These are phyloP conservation scores for Ectemnius lituratus DNA, from an alignment of 2,888 invertebrate species.

Conservation along the genomic window DNA sequence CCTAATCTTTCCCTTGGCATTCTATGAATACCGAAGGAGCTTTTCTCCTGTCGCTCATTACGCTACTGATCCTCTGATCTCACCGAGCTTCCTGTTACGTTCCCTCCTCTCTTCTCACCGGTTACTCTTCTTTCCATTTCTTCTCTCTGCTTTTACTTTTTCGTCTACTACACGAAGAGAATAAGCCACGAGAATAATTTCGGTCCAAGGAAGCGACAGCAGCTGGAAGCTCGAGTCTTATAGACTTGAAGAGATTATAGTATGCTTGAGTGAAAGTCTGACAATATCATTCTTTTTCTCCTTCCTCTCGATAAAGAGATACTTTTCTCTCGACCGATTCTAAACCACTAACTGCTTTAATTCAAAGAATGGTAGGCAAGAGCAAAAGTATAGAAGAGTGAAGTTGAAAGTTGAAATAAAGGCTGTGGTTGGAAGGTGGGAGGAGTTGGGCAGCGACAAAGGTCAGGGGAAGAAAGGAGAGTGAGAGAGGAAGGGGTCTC, in stretches of 20 bases:
- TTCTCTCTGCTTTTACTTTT: too few species aligned
- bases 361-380: too few species aligned
- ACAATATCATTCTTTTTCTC: too few species aligned
- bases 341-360: too few species aligned
- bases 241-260: too few species aligned
- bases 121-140: neutral
- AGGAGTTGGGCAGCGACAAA: neutral
- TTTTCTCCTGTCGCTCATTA: constrained; percentile 44
- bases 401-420: neutral
- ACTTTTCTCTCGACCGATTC: too few species aligned
- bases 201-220: too few species aligned
- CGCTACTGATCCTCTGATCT: constrained; percentile 27
- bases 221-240: too few species aligned
- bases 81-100: neutral
- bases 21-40: constrained; percentile 46
- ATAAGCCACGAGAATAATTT: too few species aligned
- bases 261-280: too few species aligned
- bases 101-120: neutral
- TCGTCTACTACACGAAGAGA: neutral
- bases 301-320: too few species aligned
- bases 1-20: constrained; percentile 30
- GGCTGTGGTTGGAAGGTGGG: neutral
- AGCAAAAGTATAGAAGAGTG: too few species aligned
- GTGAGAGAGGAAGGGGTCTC: neutral
- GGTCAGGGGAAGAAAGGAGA: neutral